A percentile compares a stretch with the other conserved stretches of the same genome.
Evolutionary conservation across 2,888 invertebrate genomes (phyloP).

Genomic region (Polymixis lichenea): DNA sequence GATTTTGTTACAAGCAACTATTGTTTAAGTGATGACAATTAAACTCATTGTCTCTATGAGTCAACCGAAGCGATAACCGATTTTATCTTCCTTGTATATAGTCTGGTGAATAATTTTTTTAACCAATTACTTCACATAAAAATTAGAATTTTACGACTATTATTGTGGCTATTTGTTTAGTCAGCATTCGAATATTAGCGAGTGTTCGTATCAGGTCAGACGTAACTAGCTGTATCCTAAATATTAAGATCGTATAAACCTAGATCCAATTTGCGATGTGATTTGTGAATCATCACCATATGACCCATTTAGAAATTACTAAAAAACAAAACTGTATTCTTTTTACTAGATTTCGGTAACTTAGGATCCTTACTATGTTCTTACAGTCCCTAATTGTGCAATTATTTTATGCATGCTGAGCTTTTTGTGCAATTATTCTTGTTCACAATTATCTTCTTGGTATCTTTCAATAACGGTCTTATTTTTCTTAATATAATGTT

Average conservation of each 20-base stretch:
- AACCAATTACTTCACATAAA: too few species aligned
- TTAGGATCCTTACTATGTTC: neutral
- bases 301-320: neutral
- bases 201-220: neutral
- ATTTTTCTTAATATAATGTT: neutral
- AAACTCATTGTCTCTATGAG: slow-evolving; percentile 1
- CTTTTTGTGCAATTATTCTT: neutral
- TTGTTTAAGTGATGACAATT: slow-evolving; percentile 9
- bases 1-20: neutral
- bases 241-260: too few species aligned
- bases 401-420: neutral
- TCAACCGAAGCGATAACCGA: neutral
- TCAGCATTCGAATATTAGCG: neutral
- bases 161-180: neutral
- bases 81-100: neutral
- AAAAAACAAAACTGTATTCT: neutral
- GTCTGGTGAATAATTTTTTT: too few species aligned
- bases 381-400: neutral
- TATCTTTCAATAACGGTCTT: neutral
- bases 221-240: too few species aligned
- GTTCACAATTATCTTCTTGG: neutral
- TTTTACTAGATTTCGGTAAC: neutral
- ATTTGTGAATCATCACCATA: neutral
- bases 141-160: neutral
- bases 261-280: neutral